A percentile compares a stretch with the other conserved stretches of the same genome.
Evolutionary conservation across 1,140 invertebrate genomes (phyloP).

Genomic region (Ladona fulva): DNA sequence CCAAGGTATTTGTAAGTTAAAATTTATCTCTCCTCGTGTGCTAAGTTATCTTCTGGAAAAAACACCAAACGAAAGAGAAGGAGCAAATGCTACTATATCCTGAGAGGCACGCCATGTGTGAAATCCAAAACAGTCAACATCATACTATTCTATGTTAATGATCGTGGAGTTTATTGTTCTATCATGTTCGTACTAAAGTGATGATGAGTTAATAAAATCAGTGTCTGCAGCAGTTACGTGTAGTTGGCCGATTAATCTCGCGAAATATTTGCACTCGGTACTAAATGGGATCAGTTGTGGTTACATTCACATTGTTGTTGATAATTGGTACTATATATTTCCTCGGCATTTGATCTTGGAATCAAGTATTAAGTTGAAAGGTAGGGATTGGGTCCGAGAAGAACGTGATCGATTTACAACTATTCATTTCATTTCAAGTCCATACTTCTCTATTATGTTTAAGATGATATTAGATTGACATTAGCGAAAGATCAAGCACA

Average conservation of each 20-base stretch:
- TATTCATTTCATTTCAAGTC: no score
- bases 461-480: no score
- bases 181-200: no score
- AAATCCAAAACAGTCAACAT: slow-evolving; percentile 15
- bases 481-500: no score
- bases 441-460: no score
- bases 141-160: not conserved
- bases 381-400: no score
- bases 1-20: slow-evolving; percentile 14
- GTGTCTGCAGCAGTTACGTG: no score
- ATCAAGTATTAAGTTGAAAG: no score
- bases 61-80: not conserved
- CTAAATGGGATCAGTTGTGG: not conserved
- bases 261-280: not conserved
- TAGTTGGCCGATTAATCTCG: not conserved
- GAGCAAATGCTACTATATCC: not conserved
- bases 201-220: no score
- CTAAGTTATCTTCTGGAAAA: not conserved
- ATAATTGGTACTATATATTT: not conserved
- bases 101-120: slow-evolving; percentile 14
- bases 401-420: no score
- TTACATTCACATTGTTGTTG: not conserved
- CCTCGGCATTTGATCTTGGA: not conserved
- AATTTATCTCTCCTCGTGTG: no score
- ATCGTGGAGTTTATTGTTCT: no score